These are phyloP conservation scores for Oryctes rhinoceros DNA, from an alignment of 1,140 invertebrate species.

Conservation along the genomic window DNA sequence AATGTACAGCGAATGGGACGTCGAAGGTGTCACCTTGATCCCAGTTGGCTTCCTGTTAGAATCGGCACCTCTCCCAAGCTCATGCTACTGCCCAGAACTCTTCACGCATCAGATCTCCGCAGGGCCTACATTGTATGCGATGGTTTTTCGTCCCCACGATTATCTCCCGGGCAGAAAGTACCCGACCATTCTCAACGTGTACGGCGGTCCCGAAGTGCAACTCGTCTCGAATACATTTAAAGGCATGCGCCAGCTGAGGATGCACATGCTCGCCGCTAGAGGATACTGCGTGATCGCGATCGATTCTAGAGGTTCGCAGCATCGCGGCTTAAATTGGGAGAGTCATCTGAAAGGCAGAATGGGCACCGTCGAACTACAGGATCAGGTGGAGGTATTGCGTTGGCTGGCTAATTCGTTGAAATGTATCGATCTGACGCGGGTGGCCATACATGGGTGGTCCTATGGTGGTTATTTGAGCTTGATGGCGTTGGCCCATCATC, in stretches of 20 bases:
- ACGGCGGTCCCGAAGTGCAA: slow-evolving; percentile 98
- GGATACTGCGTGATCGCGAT: slow-evolving; percentile 96
- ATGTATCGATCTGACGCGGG: slow-evolving; percentile 90
- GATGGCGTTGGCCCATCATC: slow-evolving; percentile 84
- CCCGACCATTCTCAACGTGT: slow-evolving; percentile 95
- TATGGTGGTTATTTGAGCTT: slow-evolving; percentile 92
- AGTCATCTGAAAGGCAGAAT: slow-evolving; percentile 86
- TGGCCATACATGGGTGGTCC: slow-evolving; percentile 98
- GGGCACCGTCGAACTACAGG: slow-evolving; percentile 94
- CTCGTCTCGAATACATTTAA: slow-evolving; percentile 96
- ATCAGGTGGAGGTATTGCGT: slow-evolving; percentile 94
- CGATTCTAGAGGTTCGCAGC: slow-evolving; percentile 93
- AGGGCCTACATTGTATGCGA: slow-evolving; percentile 84
- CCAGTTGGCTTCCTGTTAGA: slow-evolving; percentile 76
- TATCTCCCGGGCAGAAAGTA: slow-evolving; percentile 81
- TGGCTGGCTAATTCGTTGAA: slow-evolving; percentile 84
- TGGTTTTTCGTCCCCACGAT: slow-evolving; percentile 90
- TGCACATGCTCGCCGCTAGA: slow-evolving; percentile 95
- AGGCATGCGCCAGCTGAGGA: slow-evolving; percentile 88
- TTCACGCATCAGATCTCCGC: slow-evolving; percentile 76
- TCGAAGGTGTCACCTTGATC: slow-evolving; percentile 72
- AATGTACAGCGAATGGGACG: slow-evolving; percentile 69
- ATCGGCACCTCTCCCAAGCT: slow-evolving; percentile 66
- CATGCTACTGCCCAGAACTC: slow-evolving; percentile 75
- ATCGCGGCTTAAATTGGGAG: slow-evolving; percentile 92